A percentile compares a stretch with the other conserved stretches of the same genome.
phyloP scores from a whole-genome alignment of 2,888 invertebrate genomes.

The Agriopis leucophaearia region DNA sequence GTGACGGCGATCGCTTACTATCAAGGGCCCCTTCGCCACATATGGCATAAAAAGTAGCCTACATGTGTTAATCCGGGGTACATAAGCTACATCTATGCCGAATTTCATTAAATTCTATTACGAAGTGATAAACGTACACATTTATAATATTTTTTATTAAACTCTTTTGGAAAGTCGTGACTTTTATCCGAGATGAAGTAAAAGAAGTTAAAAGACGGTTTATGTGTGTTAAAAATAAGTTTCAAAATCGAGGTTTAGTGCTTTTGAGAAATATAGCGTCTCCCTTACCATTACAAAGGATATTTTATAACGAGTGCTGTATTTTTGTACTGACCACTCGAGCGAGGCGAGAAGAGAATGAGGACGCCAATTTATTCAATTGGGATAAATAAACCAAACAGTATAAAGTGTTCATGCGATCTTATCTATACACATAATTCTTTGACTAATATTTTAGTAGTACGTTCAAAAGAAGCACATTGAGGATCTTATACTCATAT shows the following conservation, averaged over 20 bases:
- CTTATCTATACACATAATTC: neutral
- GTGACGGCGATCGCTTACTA: too few species aligned
- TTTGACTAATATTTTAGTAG: too few species aligned
- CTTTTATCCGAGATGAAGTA: neutral
- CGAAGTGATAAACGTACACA: too few species aligned
- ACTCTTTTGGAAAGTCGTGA: neutral
- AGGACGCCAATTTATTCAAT: slow-evolving; percentile 13
- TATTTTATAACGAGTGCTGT: neutral
- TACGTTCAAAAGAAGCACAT: too few species aligned
- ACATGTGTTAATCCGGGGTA: too few species aligned
- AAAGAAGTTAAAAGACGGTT: neutral
- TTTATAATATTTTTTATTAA: too few species aligned
- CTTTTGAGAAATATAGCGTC: slow-evolving; percentile 14
- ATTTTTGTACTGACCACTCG: neutral
- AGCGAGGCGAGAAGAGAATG: neutral
- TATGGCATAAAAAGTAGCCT: too few species aligned
- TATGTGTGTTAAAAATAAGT: neutral
- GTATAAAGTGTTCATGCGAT: neutral
- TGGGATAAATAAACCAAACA: slow-evolving; percentile 4
- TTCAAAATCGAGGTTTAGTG: slow-evolving; percentile 21
- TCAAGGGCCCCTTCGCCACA: too few species aligned
- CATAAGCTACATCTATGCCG: too few species aligned
- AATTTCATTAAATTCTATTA: too few species aligned
- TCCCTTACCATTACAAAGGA: neutral
- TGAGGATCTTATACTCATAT: too few species aligned